Evolutionary conservation across 2,113 vertebrate species (phyloP).

Genomic region (Anarhynchus alexandrinus): DNA sequence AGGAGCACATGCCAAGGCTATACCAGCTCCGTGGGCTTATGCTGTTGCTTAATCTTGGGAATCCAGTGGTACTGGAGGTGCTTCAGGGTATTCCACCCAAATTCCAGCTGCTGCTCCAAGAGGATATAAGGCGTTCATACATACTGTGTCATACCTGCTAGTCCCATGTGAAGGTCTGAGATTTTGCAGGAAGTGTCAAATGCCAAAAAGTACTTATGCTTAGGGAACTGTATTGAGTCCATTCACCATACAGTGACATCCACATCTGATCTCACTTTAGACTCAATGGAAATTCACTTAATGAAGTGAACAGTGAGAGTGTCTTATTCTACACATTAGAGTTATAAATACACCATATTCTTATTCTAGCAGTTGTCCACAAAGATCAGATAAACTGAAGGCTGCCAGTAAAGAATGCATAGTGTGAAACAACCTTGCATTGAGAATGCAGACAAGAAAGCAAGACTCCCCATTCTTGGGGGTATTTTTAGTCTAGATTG

Average conservation of each 20-base stretch:
- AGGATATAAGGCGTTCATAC: not conserved
- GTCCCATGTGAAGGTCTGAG: not conserved
- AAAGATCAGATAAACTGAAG: not conserved
- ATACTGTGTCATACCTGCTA: not conserved
- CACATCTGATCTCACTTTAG: not conserved
- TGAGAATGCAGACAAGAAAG: not conserved
- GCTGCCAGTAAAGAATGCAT: not conserved
- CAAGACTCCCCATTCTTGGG: not conserved
- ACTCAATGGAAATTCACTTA: not conserved
- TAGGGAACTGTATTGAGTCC: not conserved
- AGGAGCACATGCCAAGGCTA: not conserved
- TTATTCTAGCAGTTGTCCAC: not conserved
- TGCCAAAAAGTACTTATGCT: not conserved
- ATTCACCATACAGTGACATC: not conserved
- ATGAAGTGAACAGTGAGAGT: not conserved
- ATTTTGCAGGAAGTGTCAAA: not conserved
- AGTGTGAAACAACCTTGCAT: not conserved
- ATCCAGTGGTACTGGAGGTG: not conserved
- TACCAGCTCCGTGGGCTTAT: not conserved
- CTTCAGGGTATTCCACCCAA: not conserved
- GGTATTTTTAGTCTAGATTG: not conserved
- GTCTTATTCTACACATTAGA: not conserved
- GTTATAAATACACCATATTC: not conserved
- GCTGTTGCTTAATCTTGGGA: not conserved
- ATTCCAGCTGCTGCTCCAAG: not conserved